Base-by-base conservation (phyloP, 2,797 vertebrate genomes). In the Myoxocephalus aenaeus region DNA sequence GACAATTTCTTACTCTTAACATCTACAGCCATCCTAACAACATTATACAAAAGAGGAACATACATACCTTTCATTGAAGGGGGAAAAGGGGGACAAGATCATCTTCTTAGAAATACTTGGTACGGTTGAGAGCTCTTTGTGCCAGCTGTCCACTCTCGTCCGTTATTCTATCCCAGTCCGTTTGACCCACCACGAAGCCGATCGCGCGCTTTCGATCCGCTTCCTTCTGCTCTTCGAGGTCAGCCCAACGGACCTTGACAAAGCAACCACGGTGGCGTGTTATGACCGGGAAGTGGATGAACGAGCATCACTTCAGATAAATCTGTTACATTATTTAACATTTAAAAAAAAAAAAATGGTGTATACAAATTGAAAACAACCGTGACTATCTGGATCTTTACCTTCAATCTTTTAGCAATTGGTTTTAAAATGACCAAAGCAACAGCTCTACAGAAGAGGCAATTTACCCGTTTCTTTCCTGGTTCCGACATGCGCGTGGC, bases 131-230 rank as follows among this genome's bases (percentile, higher is more conserved):
- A 91, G 98, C 98, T 96, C 94, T 96, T 92, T 99, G 97, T 32
- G 98, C 98, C 88, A 99, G 94, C 88, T 97, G 95, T 72, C 98
- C 98, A n/a, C 96, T 99, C 95, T 99, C 98, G 77, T 99, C 98
- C 22, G 98, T 99, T 93, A 99, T 99, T 94, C 97, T 98, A 92
- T 99, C 98, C 98, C 98, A 99, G 74, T 99, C 98, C 0, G 98
- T 99, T 84, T 99, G 98, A 92, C 98, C 98, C 88, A 99, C 98
- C 79, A 99, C 97, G 95, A 99, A 99, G 86, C 98, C 98, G 38
- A 99, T 99, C 25, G 98, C 98, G 34, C 98, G 97, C 90, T 99
- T 99, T 81, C 98, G 93, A 90, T 99, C 98, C 4, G 97, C 97
- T 15, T 99, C 98, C 88, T 99, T 99, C 93, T 99, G 97, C 89